Evolutionary conservation across 2,888 invertebrate species (phyloP).

Genomic region (Trachelus tabidus): DNA sequence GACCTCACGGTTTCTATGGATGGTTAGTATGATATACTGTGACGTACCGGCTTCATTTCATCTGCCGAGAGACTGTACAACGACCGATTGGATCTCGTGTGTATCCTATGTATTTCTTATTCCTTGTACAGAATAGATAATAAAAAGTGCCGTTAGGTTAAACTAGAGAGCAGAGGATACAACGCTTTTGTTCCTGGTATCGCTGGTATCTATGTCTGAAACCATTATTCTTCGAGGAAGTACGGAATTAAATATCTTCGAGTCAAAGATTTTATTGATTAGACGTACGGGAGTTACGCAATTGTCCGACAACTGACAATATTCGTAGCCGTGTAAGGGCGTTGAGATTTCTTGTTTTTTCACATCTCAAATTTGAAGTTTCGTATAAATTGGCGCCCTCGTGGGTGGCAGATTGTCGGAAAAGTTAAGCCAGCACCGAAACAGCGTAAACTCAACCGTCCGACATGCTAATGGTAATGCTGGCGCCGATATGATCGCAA

Average conservation of each 20-base stretch:
- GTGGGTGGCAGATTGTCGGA: neutral
- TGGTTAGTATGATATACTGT: neutral
- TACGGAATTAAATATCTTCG: neutral
- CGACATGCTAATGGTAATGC: neutral
- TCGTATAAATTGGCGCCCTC: neutral
- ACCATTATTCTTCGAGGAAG: neutral
- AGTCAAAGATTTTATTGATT: neutral
- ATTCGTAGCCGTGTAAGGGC: neutral
- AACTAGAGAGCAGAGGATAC: neutral
- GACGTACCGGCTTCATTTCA: neutral
- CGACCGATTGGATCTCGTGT: neutral
- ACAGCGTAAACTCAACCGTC: neutral
- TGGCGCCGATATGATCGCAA: neutral
- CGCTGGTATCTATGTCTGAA: neutral
- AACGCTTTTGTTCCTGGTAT: neutral
- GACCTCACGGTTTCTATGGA: constrained; percentile 22
- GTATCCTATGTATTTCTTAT: neutral
- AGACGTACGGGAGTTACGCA: no score
- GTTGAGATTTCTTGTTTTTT: neutral
- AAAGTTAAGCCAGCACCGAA: neutral
- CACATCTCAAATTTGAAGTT: neutral
- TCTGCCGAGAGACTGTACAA: neutral
- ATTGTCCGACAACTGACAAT: neutral
- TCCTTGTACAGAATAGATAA: neutral
- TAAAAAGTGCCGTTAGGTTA: neutral